phyloP scores from a whole-genome alignment of 2,888 invertebrate genomes.

The Empis stercorea region DNA sequence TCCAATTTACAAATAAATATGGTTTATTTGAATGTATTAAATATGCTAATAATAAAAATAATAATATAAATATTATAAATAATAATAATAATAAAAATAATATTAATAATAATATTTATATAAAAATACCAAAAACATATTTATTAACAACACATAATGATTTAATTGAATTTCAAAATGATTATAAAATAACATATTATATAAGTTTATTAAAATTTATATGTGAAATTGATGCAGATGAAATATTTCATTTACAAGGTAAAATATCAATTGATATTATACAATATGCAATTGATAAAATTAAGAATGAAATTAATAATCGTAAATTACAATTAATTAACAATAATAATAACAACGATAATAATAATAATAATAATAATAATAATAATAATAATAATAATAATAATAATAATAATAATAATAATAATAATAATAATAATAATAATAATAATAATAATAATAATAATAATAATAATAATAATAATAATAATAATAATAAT shows the following conservation, averaged over 20 bases:
- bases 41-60: too few relatives aligned
- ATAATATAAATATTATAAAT: too few relatives aligned
- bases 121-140: too few relatives aligned
- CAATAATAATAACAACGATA: too few relatives aligned
- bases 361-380: background rate
- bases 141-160: too few relatives aligned
- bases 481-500: background rate
- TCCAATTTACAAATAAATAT: too few relatives aligned
- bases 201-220: slow-evolving; percentile 55
- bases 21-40: too few relatives aligned
- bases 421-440: background rate
- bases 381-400: background rate
- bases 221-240: slow-evolving; percentile 18
- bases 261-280: slow-evolving; percentile 43
- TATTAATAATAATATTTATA: too few relatives aligned
- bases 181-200: slow-evolving; percentile 68
- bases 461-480: background rate
- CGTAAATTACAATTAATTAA: too few relatives aligned
- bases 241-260: slow-evolving; percentile 38
- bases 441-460: background rate
- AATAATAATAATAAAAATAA: too few relatives aligned
- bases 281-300: slow-evolving; percentile 57
- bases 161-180: slow-evolving; percentile 30
- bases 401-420: background rate
- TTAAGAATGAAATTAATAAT: slow-evolving; percentile 35